Percentiles rank a stretch among this genome's conserved stretches.
Conservation (phyloP, 30 jellyfish, hydroid and myxozoan genomes). For the Rhopilema esculentum region DNA sequence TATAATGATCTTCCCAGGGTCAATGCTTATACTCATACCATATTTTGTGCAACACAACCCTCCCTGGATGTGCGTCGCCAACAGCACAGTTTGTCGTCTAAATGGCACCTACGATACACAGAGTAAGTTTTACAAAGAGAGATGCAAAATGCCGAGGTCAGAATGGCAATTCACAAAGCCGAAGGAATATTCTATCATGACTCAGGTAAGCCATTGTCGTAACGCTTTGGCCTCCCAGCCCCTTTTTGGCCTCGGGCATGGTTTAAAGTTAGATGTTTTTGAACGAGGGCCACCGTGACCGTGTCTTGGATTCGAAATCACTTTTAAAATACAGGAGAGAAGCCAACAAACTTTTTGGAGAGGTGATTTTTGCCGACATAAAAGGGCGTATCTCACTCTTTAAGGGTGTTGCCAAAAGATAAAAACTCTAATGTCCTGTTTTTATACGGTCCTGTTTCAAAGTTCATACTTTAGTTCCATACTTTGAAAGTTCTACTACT, state of each 20-base stretch:
- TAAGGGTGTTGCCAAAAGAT: too few species aligned
- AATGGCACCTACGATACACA: conserved; percentile 52
- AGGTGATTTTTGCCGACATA: too few species aligned
- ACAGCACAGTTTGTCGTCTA: conserved; percentile 86
- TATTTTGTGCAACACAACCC: conserved; percentile 91
- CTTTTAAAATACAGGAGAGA: too few species aligned
- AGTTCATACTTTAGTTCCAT: too few species aligned
- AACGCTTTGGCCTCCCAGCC: too few species aligned
- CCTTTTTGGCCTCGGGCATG: not conserved
- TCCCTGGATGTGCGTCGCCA: conserved; percentile 87
- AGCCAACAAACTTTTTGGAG: too few species aligned
- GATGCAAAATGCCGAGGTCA: conserved; percentile 74
- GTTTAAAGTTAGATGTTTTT: not conserved
- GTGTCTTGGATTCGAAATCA: too few species aligned
- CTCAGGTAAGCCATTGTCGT: conserved; percentile 58
- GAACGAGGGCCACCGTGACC: not conserved
- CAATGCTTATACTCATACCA: conserved; percentile 76
- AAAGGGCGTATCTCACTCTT: too few species aligned
- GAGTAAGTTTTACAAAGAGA: conserved; percentile 5
- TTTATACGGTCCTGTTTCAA: too few species aligned
- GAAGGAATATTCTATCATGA: conserved; percentile 73
- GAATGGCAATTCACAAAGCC: conserved; percentile 78
- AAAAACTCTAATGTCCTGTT: too few species aligned
- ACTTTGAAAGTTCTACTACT: too few species aligned
- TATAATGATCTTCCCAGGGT: conserved; percentile 73